Percentiles rank a stretch among this genome's conserved stretches.
Conservation (phyloP, 2,113 vertebrate species). For the Bubo bubo region DNA sequence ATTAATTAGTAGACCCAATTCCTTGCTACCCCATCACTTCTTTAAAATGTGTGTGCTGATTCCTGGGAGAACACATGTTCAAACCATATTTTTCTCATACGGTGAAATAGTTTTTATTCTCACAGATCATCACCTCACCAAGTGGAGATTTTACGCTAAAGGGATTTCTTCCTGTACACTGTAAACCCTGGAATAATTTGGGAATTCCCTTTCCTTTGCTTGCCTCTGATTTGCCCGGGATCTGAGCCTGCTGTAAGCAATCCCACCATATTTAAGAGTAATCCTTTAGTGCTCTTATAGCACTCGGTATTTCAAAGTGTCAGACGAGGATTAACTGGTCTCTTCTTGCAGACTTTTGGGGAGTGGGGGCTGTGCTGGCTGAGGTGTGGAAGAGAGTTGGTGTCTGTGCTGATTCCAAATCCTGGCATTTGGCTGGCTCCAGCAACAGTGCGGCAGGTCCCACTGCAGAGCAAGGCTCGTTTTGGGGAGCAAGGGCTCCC, state of each 20-base stretch:
- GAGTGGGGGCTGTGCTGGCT: background rate
- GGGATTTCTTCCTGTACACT: background rate
- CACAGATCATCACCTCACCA: rapidly evolving
- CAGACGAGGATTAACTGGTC: background rate
- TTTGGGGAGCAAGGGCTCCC: background rate
- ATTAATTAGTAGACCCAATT: background rate
- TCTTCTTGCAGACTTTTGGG: background rate
- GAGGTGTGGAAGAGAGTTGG: background rate
- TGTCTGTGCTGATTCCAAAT: background rate
- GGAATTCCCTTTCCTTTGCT: background rate
- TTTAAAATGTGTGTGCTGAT: background rate
- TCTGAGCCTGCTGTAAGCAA: background rate
- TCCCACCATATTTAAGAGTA: background rate
- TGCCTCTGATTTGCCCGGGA: background rate
- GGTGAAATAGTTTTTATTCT: background rate
- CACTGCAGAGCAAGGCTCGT: background rate
- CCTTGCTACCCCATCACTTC: background rate
- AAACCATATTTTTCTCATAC: rapidly evolving
- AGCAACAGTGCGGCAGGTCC: background rate
- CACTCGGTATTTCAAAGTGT: background rate
- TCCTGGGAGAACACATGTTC: rapidly evolving
- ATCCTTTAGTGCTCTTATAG: background rate
- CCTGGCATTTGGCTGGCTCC: background rate
- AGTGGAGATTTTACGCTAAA: background rate
- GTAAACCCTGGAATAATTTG: background rate